Evolutionary conservation across 2,888 invertebrate genomes (phyloP).

Genomic region (Phortica okadai): DNA sequence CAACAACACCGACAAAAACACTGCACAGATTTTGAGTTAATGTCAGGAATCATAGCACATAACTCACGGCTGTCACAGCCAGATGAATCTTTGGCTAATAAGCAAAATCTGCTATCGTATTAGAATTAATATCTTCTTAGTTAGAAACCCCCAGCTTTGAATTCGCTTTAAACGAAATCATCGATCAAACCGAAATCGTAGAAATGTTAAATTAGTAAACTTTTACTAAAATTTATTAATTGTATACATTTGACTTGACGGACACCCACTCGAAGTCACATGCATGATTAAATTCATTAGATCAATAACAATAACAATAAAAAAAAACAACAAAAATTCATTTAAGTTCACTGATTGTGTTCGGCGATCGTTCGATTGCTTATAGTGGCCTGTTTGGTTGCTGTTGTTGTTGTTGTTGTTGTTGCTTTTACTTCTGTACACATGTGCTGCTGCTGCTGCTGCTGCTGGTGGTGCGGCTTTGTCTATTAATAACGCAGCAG

Average conservation of each 20-base stretch:
- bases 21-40: too few species aligned
- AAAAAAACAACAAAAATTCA: not conserved
- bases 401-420: not conserved
- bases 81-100: too few species aligned
- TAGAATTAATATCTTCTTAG: too few species aligned
- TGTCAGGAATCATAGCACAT: too few species aligned
- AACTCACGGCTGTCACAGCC: too few species aligned
- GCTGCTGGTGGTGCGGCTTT: conserved; percentile 16
- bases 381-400: not conserved
- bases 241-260: not conserved
- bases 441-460: conserved; percentile 17
- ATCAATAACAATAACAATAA: not conserved
- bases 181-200: too few species aligned
- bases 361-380: not conserved
- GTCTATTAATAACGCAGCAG: conserved; percentile 59
- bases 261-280: not conserved
- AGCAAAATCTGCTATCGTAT: too few species aligned
- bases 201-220: not conserved
- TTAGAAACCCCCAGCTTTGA: too few species aligned
- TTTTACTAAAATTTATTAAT: not conserved
- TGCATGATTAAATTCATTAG: conserved; percentile 18
- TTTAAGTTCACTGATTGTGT: not conserved
- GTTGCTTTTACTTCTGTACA: conserved; percentile 13
- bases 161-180: too few species aligned
- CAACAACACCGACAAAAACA: too few species aligned